Base-by-base conservation (phyloP, 2,888 invertebrate genomes). In the Netelia fuscicornis region DNA sequence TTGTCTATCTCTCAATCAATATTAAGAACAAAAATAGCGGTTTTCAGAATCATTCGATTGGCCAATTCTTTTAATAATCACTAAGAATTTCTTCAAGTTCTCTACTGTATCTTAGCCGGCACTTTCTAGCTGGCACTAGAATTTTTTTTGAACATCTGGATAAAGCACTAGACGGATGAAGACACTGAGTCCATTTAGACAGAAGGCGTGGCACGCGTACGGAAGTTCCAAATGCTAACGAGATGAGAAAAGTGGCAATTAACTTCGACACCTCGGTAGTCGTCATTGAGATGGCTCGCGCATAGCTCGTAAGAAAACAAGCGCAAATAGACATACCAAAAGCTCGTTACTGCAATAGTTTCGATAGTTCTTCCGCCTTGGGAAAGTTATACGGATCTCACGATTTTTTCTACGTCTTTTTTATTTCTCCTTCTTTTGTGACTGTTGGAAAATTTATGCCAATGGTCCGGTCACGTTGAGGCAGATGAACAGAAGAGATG, bases 211-310 rank as follows among this genome's bases (percentile, higher is more conserved):
- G 37, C 71, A 58, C 37, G 71, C 68, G 70, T 65, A 60, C 64
- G 71, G 81, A 81, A 76, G 79, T 64, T 64, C 37, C n/a, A 20
- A 56, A 25, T 23, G 76, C 62, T 76, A 90, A 91, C 89, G 89
- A 91, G 89, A 91, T 91, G 91, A 90, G 90, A 91, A 91, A 91
- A 89, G 84, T 88, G 90, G 88, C 89, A 91, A 91, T 92, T 92
- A 92, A 91, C 89, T 89, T 90, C 89, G 89, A 90, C 90, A 91
- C 90, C 90, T 91, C 86, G 78, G 77, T 85, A 71, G 20, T 58
- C 54, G 87, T 87, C 89, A 89, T 86, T 87, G 85, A 87, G 42
- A 17, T 37, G 5, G 48, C 48, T 13, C 48, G 13, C 11, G 13
- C 9, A 1, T 42, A 17, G 44, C n/a, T 52, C 2, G 37, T n/a